Evolutionary conservation across 2,888 invertebrate genomes (phyloP).

Genomic region (Rotaria sp.): DNA sequence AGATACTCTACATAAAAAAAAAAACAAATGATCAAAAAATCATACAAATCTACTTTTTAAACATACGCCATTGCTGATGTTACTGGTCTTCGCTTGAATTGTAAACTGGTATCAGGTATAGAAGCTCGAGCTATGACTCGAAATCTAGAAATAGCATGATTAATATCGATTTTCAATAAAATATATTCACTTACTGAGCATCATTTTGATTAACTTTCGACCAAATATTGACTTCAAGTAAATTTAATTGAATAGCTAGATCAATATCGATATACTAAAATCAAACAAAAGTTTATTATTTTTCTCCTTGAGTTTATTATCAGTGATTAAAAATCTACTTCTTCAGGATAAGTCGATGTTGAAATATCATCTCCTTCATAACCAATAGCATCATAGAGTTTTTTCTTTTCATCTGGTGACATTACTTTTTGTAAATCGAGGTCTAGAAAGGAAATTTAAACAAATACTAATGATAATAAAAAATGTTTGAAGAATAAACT

Average conservation of each 20-base stretch:
- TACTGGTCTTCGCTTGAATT: background rate
- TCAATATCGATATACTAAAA: slow-evolving; percentile 7
- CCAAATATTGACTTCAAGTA: slow-evolving; percentile 2
- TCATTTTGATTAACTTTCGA: background rate
- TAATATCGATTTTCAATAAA: background rate
- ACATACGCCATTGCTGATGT: background rate
- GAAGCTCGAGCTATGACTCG: background rate
- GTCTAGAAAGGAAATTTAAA: background rate
- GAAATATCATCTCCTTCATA: slow-evolving; percentile 36
- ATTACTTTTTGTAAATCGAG: slow-evolving; percentile 5
- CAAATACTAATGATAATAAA: background rate
- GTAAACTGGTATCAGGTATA: background rate
- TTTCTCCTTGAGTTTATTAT: background rate
- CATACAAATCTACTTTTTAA: background rate
- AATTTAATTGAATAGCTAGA: background rate
- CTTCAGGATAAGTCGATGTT: slow-evolving; percentile 27
- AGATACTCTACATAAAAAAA: background rate
- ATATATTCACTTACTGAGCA: background rate
- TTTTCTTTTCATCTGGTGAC: slow-evolving; percentile 36
- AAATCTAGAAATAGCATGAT: background rate
- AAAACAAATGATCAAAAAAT: too few relatives aligned
- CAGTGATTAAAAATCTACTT: background rate
- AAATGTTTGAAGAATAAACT: background rate
- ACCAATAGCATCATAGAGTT: slow-evolving; percentile 39
- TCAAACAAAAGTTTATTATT: too few relatives aligned